These are phyloP conservation scores for Ferrisia virgata DNA, from an alignment of 2,888 invertebrate species.

Conservation along the genomic window DNA sequence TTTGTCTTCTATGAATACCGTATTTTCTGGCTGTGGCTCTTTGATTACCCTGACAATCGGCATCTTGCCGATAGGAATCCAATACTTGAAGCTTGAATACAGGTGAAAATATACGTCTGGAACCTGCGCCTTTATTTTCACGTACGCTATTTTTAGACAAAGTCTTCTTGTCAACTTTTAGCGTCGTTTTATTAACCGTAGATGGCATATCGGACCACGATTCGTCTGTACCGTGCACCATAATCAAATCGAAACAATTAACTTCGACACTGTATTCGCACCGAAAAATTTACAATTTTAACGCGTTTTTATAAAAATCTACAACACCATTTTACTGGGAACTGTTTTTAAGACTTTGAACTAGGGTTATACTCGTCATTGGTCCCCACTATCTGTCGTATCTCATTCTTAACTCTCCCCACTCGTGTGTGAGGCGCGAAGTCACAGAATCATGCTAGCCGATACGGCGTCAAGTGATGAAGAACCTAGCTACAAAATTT, in stretches of 20 bases:
- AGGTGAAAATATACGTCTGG: conserved; percentile 82
- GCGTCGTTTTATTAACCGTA: conserved; percentile 51
- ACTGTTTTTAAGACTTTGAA: conserved; percentile 44
- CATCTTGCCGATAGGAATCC: conserved; percentile 80
- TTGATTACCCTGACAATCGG: conserved; percentile 85
- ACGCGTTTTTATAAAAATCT: conserved; percentile 17
- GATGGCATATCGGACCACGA: conserved; percentile 53
- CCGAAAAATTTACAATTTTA: background rate
- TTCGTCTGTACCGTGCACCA: conserved; percentile 52
- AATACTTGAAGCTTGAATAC: conserved; percentile 85
- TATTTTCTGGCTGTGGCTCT: conserved; percentile 86
- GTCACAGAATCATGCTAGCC: conserved; percentile 47
- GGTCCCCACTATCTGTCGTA: conserved; percentile 43
- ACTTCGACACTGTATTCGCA: background rate
- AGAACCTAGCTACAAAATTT: conserved; percentile 17
- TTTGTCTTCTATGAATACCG: conserved; percentile 83
- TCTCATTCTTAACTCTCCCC: conserved; percentile 47
- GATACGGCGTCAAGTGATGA: conserved; percentile 46
- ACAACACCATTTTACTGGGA: conserved; percentile 41
- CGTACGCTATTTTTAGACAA: conserved; percentile 49
- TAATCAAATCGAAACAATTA: background rate
- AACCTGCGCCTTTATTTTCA: conserved; percentile 66
- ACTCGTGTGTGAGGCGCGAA: conserved; percentile 46
- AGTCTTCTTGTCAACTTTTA: conserved; percentile 39
- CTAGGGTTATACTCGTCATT: conserved; percentile 45